Percentiles rank a stretch among this genome's conserved stretches.
Conservation (phyloP, 2,113 vertebrate genomes). For the Sporophila hypoxantha region DNA sequence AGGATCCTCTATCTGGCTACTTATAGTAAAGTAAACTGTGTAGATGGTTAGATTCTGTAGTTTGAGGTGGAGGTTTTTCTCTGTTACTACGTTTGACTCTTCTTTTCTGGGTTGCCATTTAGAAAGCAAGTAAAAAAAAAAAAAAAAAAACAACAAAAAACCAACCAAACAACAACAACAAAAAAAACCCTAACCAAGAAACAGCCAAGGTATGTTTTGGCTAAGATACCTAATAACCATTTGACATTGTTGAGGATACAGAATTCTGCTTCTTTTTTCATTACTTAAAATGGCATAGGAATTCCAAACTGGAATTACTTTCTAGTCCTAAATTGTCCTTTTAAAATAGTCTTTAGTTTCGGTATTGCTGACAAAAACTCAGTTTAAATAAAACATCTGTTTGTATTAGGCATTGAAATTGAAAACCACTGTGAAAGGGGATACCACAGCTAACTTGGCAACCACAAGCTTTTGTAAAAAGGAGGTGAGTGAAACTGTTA, state of each 20-base stretch:
- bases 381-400: constrained; percentile 36
- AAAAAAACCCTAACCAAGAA: background rate
- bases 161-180: no score
- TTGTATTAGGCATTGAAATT: constrained; percentile 86
- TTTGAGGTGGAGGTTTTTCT: background rate
- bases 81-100: background rate
- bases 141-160: background rate
- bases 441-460: constrained; percentile 84
- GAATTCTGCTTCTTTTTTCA: background rate
- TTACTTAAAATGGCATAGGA: background rate
- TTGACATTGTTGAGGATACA: background rate
- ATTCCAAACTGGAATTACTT: background rate
- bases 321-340: background rate
- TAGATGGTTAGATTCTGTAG: background rate
- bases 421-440: constrained; percentile 93
- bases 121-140: background rate
- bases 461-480: constrained; percentile 88
- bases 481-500: constrained; percentile 78
- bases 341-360: background rate
- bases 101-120: background rate
- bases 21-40: background rate
- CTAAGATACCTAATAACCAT: background rate
- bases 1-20: background rate
- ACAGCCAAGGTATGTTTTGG: background rate
- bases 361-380: background rate